Evolutionary conservation across 2,113 vertebrate species (phyloP).

Genomic region (Danio rerio): DNA sequence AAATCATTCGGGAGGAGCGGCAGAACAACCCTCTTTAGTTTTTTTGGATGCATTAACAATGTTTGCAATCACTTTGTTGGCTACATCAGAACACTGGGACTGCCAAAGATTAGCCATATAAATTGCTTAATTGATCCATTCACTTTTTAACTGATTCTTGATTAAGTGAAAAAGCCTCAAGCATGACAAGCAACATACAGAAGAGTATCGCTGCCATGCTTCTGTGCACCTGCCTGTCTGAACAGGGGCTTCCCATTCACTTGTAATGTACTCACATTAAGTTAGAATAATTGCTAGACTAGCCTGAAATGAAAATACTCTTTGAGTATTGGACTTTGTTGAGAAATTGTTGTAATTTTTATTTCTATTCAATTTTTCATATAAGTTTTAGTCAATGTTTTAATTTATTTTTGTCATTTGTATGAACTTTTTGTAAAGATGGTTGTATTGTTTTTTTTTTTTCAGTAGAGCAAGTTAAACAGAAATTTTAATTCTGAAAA

Average conservation of each 20-base stretch:
- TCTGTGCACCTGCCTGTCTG: not conserved
- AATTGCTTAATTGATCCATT: conserved; percentile 81
- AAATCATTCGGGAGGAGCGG: conserved; percentile 74
- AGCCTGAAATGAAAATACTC: too few relatives aligned
- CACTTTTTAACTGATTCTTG: conserved; percentile 73
- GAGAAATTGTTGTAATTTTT: too few relatives aligned
- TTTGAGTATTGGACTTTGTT: too few relatives aligned
- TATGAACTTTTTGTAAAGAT: too few relatives aligned
- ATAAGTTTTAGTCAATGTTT: too few relatives aligned
- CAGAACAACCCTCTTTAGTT: conserved; percentile 64
- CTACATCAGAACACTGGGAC: conserved; percentile 66
- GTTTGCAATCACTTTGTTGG: conserved; percentile 76
- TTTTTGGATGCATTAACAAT: conserved; percentile 79
- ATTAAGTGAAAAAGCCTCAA: conserved; percentile 66
- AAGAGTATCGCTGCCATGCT: conserved; percentile 16
- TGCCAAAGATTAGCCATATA: conserved; percentile 75
- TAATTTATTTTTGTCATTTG: too few relatives aligned
- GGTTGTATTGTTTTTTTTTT: too few relatives aligned
- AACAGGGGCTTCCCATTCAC: not conserved
- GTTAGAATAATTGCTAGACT: not conserved
- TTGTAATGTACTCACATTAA: not conserved
- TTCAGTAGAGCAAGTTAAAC: too few relatives aligned
- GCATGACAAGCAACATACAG: conserved; percentile 55
- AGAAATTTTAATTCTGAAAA: too few relatives aligned
- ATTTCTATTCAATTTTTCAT: too few relatives aligned